Percentiles rank a stretch among this genome's conserved stretches.
These are phyloP conservation scores for Dolichopus griseipennis DNA, from an alignment of 2,888 invertebrate species.

Conservation along the genomic window DNA sequence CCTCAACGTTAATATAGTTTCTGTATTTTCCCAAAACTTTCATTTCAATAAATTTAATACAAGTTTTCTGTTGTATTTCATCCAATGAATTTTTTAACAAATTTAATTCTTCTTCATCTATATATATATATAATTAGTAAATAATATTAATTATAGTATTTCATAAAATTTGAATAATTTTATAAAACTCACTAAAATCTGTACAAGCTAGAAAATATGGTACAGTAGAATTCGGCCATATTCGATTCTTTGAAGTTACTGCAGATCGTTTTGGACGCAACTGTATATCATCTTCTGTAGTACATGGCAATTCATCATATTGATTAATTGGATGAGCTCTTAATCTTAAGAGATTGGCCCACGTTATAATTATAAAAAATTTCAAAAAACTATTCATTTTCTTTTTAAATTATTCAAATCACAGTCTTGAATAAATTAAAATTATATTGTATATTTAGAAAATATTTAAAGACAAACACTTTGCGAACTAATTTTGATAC, in stretches of 20 bases:
- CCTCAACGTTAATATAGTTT: no score
- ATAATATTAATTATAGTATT: no score
- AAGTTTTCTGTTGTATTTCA: background rate
- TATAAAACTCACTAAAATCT: background rate
- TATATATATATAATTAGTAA: no score
- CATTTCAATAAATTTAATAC: background rate
- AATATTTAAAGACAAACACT: no score
- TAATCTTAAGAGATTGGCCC: no score
- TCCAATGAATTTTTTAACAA: background rate
- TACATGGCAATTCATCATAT: background rate
- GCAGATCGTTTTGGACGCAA: background rate
- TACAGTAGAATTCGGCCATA: background rate
- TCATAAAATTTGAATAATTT: background rate
- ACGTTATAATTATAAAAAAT: no score
- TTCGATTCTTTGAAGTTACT: background rate
- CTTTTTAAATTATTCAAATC: no score
- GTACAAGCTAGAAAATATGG: background rate
- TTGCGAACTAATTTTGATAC: no score
- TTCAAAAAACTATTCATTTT: no score
- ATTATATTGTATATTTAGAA: no score
- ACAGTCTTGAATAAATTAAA: no score
- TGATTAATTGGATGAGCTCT: background rate
- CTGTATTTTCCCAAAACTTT: background rate
- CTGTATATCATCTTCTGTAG: background rate
- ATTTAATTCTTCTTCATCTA: background rate